Conservation (phyloP, 1,140 invertebrate species). For the Telenomus remus region DNA sequence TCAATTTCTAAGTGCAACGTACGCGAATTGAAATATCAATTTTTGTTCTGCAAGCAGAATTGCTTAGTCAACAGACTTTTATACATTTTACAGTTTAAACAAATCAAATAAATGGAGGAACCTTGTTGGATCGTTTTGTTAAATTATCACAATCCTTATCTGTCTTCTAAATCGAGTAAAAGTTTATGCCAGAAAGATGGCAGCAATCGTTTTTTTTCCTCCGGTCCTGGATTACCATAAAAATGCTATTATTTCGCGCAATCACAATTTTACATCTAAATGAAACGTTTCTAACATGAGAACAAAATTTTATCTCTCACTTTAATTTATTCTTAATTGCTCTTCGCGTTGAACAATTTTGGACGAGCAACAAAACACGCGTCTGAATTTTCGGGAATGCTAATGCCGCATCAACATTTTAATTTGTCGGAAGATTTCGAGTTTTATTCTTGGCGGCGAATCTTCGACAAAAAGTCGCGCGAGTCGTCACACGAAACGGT, state of each 20-base stretch:
- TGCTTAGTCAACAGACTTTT: too few relatives aligned
- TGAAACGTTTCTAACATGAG: slow-evolving; percentile 50
- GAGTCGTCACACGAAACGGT: not conserved
- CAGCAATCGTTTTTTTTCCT: slow-evolving; percentile 25
- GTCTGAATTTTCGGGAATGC: slow-evolving; percentile 26
- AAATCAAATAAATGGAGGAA: too few relatives aligned
- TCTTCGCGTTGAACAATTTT: slow-evolving; percentile 41
- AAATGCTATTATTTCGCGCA: slow-evolving; percentile 54
- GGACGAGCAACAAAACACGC: slow-evolving; percentile 24
- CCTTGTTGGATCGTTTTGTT: slow-evolving; percentile 33
- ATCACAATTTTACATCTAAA: slow-evolving; percentile 57
- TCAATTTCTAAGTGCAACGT: slow-evolving; percentile 24
- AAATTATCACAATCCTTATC: slow-evolving; percentile 45
- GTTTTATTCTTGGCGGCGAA: not conserved
- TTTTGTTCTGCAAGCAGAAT: too few relatives aligned
- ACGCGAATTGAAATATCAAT: not conserved
- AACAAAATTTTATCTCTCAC: slow-evolving; percentile 50
- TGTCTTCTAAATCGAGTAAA: slow-evolving; percentile 28
- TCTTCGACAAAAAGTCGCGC: slow-evolving; percentile 22
- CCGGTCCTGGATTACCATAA: slow-evolving; percentile 42
- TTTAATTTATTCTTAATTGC: slow-evolving; percentile 56
- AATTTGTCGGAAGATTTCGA: slow-evolving; percentile 24
- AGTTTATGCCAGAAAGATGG: slow-evolving; percentile 48
- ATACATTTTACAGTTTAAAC: too few relatives aligned
- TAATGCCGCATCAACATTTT: slow-evolving; percentile 40